Evolutionary conservation across 2,888 invertebrate genomes (phyloP).

Genomic region (Exephanes ischioxanthus): DNA sequence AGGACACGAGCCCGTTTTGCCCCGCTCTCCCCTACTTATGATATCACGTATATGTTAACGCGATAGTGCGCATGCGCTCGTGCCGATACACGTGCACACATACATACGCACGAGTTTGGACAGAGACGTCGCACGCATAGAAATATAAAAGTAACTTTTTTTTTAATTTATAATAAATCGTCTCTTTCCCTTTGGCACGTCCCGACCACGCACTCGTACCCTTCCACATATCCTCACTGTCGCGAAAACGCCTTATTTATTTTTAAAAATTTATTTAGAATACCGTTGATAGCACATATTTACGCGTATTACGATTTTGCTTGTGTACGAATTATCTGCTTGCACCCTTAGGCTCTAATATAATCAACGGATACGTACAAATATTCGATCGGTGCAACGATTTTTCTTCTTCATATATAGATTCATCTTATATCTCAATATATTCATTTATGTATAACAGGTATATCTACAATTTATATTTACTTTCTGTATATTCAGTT

Average conservation of each 20-base stretch:
- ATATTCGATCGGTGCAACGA: constrained; percentile 75
- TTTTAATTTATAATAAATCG: constrained; percentile 20
- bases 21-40: neutral
- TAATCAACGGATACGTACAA: constrained; percentile 76
- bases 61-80: constrained; percentile 12
- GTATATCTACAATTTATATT: constrained; percentile 69
- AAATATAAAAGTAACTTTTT: constrained; percentile 63
- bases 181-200: constrained; percentile 78
- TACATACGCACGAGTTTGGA: constrained; percentile 37
- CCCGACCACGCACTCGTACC: constrained; percentile 59
- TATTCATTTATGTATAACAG: constrained; percentile 67
- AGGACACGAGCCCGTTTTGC: no score
- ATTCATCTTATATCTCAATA: constrained; percentile 61
- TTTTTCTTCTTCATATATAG: constrained; percentile 59
- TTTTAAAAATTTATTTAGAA: constrained; percentile 19
- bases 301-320: constrained; percentile 31
- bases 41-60: constrained; percentile 23
- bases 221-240: neutral
- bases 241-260: neutral
- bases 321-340: constrained; percentile 28
- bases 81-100: neutral
- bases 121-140: constrained; percentile 21
- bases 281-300: constrained; percentile 47
- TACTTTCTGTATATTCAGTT: constrained; percentile 76
- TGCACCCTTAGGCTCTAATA: constrained; percentile 69